Conservation (phyloP, 2,888 invertebrate species). For the Plebejus argus region DNA sequence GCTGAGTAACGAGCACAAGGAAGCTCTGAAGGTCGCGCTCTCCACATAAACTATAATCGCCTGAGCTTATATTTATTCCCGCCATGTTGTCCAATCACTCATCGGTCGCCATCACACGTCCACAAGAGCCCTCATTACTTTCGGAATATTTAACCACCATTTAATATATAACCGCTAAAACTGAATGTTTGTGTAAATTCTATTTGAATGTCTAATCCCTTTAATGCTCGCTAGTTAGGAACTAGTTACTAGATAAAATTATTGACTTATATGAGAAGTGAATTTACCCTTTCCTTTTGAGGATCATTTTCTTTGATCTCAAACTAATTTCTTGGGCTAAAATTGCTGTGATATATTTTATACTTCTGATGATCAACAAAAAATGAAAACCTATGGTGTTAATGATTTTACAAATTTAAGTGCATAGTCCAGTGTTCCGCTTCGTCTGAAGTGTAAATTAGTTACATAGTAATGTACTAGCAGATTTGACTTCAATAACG, state of each 20-base stretch:
- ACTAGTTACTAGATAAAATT: slow-evolving; percentile 29
- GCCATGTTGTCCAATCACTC: slow-evolving; percentile 45
- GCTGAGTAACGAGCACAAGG: slow-evolving; percentile 90
- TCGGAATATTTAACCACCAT: slow-evolving; percentile 26
- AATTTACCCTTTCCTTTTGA: slow-evolving; percentile 42
- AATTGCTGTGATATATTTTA: slow-evolving; percentile 80
- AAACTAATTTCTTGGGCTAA: slow-evolving; percentile 63
- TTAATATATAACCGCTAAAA: slow-evolving; percentile 20
- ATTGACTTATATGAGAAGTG: slow-evolving; percentile 38
- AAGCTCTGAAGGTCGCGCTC: slow-evolving; percentile 89
- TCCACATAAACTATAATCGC: slow-evolving; percentile 59
- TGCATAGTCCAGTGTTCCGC: slow-evolving; percentile 58
- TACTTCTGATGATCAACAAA: slow-evolving; percentile 64
- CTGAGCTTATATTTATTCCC: slow-evolving; percentile 49
- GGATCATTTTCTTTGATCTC: slow-evolving; percentile 54
- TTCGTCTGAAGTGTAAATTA: slow-evolving; percentile 14
- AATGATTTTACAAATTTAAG: slow-evolving; percentile 54
- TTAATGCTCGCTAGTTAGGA: slow-evolving; percentile 31
- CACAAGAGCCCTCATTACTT: slow-evolving; percentile 39
- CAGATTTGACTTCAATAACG: slow-evolving; percentile 45
- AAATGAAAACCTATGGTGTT: slow-evolving; percentile 53
- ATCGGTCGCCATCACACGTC: slow-evolving; percentile 48
- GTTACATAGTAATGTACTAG: slow-evolving; percentile 10
- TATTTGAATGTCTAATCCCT: slow-evolving; percentile 29
- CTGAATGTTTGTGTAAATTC: slow-evolving; percentile 26